Evolutionary conservation across 2,113 vertebrate species (phyloP), one percentile per base, ranked within the genome.

Genomic region (Chaetodon auriga): DNA sequence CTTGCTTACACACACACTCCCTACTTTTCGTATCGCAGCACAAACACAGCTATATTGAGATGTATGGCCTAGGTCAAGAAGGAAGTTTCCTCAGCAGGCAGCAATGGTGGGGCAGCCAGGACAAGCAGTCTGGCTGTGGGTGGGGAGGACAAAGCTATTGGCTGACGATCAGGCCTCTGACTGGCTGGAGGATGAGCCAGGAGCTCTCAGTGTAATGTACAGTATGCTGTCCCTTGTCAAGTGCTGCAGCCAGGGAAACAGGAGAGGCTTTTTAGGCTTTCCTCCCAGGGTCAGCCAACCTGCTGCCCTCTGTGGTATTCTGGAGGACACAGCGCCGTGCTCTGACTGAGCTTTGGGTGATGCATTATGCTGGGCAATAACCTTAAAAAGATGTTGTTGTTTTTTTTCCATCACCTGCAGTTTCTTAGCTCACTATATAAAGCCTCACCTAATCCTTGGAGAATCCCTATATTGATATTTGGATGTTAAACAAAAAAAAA

Each of bases 191-290:
- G 65, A 68, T 70, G 78, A 86, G 87, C 87, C 84, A 74, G 62
- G 76, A 69, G 87, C 81, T 93, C 71, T 80, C 48, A 2, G 74
- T 82, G 81, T 87, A 85, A 93, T 91, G 90, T 92, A 88, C 87
- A 91, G 91, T 92, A 94, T 92, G 93, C 74, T 14, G 35, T 60
- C 77, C 61, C 60, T 55, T 69, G 83, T 90, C 88, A 89, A 61
- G 78, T 76, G 81, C 79, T 55, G 19, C 64, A 68, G 75, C 78
- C 74, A 61, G 80, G 70, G 91, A 94, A 92, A 94, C 75, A 64
- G 48, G 87, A 93, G 90, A 90, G 81, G 86, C 74, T 61, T 82
- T 89, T 90, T 83, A 85, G 91, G 91, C 77, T 91, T 89, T 89
- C 87, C 82, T 87, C 54, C 72, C 30, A 60, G 86, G 92, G 91